Evolutionary conservation across 2,113 vertebrate species (phyloP).

Genomic region (Sorex fumeus): DNA sequence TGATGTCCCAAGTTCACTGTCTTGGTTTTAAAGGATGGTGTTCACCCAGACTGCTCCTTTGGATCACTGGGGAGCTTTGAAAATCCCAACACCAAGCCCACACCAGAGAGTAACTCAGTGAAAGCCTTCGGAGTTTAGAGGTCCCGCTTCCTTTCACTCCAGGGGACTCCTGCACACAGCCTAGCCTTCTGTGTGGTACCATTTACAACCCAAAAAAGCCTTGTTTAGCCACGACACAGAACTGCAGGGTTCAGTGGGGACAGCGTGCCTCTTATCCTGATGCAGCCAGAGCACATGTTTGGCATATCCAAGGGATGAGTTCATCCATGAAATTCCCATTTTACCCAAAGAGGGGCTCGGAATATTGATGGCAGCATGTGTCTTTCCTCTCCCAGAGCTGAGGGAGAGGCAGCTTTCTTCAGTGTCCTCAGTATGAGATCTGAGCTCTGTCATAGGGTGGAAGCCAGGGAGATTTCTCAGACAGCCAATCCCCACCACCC

Average conservation of each 20-base stretch:
- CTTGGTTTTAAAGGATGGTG: neutral
- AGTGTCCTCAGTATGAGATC: neutral
- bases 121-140: neutral
- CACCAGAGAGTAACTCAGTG: neutral
- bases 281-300: neutral
- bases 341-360: constrained; percentile 74
- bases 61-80: neutral
- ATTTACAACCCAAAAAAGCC: neutral
- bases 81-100: neutral
- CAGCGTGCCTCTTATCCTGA: neutral
- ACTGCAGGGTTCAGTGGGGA: neutral
- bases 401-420: constrained; percentile 63
- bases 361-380: constrained; percentile 69
- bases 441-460: neutral
- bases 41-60: fast-evolving
- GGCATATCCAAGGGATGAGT: constrained; percentile 12
- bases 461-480: too few relatives aligned
- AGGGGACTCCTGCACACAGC: too few relatives aligned
- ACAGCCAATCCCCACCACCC: too few relatives aligned
- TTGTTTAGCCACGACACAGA: too few relatives aligned
- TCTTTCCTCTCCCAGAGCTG: constrained; percentile 71
- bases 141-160: neutral
- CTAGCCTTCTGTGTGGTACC: too few relatives aligned
- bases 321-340: constrained; percentile 35
- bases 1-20: neutral